Conservation (phyloP, 2,888 invertebrate species). For the Dicyrtomina minuta region DNA sequence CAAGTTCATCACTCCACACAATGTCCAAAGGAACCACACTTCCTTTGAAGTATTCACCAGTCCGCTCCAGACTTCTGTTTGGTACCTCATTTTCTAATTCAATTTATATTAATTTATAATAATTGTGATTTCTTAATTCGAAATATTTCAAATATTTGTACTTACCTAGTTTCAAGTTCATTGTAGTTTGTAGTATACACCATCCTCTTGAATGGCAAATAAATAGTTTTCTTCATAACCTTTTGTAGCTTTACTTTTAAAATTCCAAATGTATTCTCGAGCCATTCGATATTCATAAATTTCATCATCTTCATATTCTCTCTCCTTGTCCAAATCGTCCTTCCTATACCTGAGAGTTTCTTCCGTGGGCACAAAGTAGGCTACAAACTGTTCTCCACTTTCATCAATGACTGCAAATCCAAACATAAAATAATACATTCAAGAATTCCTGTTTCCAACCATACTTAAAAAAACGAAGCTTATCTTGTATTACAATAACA, state of each 20-base stretch:
- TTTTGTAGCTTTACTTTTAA: conserved; percentile 92
- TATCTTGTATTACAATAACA: too few species aligned
- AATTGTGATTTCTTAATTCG: too few species aligned
- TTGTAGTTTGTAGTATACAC: conserved; percentile 93
- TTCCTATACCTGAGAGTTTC: conserved; percentile 87
- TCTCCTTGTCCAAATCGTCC: conserved; percentile 71
- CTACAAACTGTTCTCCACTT: conserved; percentile 98
- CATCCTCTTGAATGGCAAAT: conserved; percentile 84
- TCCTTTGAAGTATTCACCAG: too few species aligned
- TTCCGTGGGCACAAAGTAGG: conserved; percentile 94
- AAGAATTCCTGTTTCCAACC: too few species aligned
- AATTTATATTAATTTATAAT: too few species aligned
- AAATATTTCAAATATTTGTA: too few species aligned
- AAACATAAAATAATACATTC: too few species aligned
- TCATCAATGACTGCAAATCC: conserved; percentile 93
- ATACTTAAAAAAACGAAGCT: too few species aligned
- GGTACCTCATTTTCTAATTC: too few species aligned
- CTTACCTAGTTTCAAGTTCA: conserved; percentile 79
- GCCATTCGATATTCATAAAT: conserved; percentile 97
- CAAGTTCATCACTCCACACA: too few species aligned
- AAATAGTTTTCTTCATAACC: conserved; percentile 98
- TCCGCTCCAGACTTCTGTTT: too few species aligned
- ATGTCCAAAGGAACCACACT: too few species aligned
- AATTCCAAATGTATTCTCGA: conserved; percentile 98
- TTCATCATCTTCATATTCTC: conserved; percentile 83